Evolutionary conservation across 2,888 invertebrate species (phyloP).

Genomic region (Glyphotaelius pellucidus): DNA sequence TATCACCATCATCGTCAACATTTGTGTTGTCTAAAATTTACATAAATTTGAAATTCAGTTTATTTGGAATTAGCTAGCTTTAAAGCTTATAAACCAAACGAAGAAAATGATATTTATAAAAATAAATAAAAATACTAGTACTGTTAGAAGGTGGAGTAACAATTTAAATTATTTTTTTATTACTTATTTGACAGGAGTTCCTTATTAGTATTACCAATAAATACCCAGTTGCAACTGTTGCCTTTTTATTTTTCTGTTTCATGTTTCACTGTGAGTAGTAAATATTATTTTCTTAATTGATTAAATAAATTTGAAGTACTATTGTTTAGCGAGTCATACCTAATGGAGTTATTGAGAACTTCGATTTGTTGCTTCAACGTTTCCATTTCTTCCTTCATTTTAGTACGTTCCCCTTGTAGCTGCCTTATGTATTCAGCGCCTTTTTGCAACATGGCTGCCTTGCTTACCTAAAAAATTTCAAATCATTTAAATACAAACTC

Average conservation of each 20-base stretch:
- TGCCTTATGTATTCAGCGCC: conserved; percentile 97
- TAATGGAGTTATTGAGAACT: conserved; percentile 91
- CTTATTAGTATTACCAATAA: neutral
- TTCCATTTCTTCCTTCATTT: conserved; percentile 94
- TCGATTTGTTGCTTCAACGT: conserved; percentile 92
- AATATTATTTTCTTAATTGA: neutral
- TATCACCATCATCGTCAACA: neutral
- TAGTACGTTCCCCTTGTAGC: conserved; percentile 89
- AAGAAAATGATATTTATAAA: too few relatives aligned
- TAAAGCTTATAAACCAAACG: too few relatives aligned
- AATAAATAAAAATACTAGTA: neutral
- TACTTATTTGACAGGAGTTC: too few relatives aligned
- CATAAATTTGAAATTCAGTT: neutral
- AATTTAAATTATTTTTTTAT: neutral
- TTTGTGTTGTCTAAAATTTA: neutral
- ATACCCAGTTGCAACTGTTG: neutral
- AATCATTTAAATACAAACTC: conserved; percentile 8
- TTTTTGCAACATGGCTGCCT: conserved; percentile 97
- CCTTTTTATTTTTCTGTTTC: neutral
- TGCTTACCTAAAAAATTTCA: conserved; percentile 82
- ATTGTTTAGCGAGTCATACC: conserved; percentile 77
- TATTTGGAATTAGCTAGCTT: too few relatives aligned
- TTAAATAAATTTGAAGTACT: neutral
- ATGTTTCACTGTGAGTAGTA: neutral
- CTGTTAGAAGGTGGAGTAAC: neutral